Percentiles rank a stretch among this genome's conserved stretches.
These are phyloP conservation scores for Anguilla rostrata DNA, from an alignment of 2,113 vertebrate genomes.

Conservation along the genomic window DNA sequence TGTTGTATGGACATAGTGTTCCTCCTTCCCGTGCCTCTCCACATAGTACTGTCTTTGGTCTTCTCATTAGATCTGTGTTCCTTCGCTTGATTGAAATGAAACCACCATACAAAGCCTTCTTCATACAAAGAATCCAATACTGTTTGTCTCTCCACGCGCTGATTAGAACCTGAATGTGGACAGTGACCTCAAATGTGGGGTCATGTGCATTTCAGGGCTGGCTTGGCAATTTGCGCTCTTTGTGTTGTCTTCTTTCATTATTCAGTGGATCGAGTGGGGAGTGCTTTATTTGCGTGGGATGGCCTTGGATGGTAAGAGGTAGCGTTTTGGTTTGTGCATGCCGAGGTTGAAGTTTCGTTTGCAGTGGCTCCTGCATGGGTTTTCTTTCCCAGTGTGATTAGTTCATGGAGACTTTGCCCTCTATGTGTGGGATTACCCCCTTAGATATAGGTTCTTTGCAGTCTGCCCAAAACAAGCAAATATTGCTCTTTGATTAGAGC, in stretches of 20 bases:
- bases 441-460: neutral
- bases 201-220: neutral
- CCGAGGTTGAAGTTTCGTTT: neutral
- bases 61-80: neutral
- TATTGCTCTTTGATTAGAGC: conserved; percentile 15
- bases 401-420: neutral
- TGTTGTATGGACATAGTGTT: neutral
- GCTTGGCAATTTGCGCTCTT: neutral
- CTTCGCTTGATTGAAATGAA: neutral
- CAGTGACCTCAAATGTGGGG: neutral
- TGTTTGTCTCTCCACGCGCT: neutral
- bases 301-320: conserved; percentile 7
- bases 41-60: neutral
- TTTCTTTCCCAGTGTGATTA: conserved; percentile 1
- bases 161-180: neutral
- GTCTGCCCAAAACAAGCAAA: conserved; percentile 18
- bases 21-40: neutral
- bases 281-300: neutral
- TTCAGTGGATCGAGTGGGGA: neutral
- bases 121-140: neutral
- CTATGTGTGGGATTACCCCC: neutral
- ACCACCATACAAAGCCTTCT: neutral
- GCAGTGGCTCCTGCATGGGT: neutral
- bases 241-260: neutral
- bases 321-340: conserved; percentile 12